Evolutionary conservation across 1,140 invertebrate genomes (phyloP).

Genomic region (Conus betulinus): DNA sequence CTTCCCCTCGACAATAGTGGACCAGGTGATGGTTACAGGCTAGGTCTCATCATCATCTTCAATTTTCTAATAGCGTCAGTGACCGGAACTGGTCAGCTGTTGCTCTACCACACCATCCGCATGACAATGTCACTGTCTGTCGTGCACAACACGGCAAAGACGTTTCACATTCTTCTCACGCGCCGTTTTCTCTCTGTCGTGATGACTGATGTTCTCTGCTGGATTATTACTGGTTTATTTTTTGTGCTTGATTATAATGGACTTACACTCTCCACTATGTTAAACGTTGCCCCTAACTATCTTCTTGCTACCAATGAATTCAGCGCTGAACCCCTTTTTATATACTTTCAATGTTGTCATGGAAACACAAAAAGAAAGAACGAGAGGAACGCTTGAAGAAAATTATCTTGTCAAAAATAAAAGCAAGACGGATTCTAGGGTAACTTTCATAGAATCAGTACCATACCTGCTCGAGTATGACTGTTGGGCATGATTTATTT

Average conservation of each 20-base stretch:
- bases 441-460: too few relatives aligned
- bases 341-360: neutral
- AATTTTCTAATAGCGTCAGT: too few relatives aligned
- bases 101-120: too few relatives aligned
- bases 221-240: conserved; percentile 39
- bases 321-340: neutral
- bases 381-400: conserved; percentile 1
- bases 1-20: conserved; percentile 37
- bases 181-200: conserved; percentile 26
- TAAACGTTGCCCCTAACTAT: neutral
- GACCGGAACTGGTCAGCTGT: too few relatives aligned
- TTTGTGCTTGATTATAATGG: neutral
- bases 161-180: conserved; percentile 33
- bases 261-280: neutral
- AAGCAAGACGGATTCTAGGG: too few relatives aligned
- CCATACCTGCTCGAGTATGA: too few relatives aligned
- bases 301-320: neutral
- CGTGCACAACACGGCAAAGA: conserved; percentile 21
- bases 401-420: neutral
- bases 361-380: neutral
- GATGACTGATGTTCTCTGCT: conserved; percentile 40
- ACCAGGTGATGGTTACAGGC: neutral
- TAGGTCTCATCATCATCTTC: too few relatives aligned
- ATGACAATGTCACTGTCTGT: conserved; percentile 35
- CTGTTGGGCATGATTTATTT: too few relatives aligned